Evolutionary conservation across 2,797 vertebrate species (phyloP), one percentile per base, ranked within the genome.

Genomic region (Rhinatrema bivittatum): DNA sequence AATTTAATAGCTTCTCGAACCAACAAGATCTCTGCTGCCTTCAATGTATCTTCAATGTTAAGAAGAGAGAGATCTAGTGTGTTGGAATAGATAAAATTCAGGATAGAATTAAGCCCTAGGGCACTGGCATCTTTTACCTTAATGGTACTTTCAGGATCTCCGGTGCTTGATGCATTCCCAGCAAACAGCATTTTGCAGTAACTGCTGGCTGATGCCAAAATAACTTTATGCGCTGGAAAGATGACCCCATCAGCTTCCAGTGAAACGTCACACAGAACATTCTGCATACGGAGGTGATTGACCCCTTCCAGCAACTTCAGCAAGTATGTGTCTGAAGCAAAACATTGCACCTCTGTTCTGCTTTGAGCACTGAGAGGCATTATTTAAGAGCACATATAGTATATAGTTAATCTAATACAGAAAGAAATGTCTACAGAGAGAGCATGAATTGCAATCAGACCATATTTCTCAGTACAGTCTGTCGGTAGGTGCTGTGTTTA

Each of bases 11-110:
- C 72, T 22, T 77, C 68, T 3, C 51, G 28, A 20, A 77, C 39
- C 17, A 77, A 44, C 26, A 80, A 56, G 2, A 22, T 20, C 39
- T 74, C 59, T 5, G 72, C 62, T 0, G 62, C 67, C 39, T 44
- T 48, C 25, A 71, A 57, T 15, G 67, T 72, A 22, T 76, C 73
- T 32, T 74, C 72, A 0, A 70, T 20, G 3, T 45, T 72, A 39
- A 53, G 36, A 17, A 74, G 33, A 1, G 55, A 65, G 9, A 70
- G 54, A 2, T 53, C 26, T 5, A 81, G 49, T 18, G 31, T 46
- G 40, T 58, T 65, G 27, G 64, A 67, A 40, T 76, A 81, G 8
- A 78, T 44, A 36, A 79, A 78, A 32, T 61, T 41, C 22, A 78
- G 56, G 19, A 78, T 36, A 0, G 57, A 68, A 12, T 36, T 45